Evolutionary conservation across 2,113 vertebrate genomes (phyloP).

Genomic region (Periophthalmus modestus): DNA sequence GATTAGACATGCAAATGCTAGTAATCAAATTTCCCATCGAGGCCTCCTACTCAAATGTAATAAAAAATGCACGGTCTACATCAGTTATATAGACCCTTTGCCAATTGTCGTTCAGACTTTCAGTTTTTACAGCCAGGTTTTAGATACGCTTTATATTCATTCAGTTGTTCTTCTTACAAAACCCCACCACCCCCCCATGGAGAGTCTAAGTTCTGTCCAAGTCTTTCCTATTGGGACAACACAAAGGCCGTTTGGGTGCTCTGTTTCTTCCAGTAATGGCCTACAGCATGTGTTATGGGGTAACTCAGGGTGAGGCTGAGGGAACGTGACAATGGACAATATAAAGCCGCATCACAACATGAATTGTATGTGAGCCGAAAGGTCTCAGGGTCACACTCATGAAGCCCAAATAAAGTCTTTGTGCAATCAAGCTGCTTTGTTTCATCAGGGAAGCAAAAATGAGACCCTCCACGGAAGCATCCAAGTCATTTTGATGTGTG

Average conservation of each 20-base stretch:
- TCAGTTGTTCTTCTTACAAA: conserved; percentile 34
- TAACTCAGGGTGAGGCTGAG: conserved; percentile 57
- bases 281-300: conserved; percentile 42
- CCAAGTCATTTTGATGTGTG: neutral
- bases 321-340: conserved; percentile 71
- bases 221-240: conserved; percentile 32
- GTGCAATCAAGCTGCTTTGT: conserved; percentile 9
- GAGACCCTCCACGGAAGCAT: neutral
- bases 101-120: neutral
- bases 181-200: conserved; percentile 10
- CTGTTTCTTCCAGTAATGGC: conserved; percentile 63
- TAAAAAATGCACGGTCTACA: conserved; percentile 1
- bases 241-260: conserved; percentile 44
- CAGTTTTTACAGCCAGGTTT: conserved; percentile 26
- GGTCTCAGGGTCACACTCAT: conserved; percentile 46
- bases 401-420: conserved; percentile 50
- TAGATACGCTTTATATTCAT: conserved; percentile 35
- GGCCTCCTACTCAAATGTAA: neutral
- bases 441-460: conserved; percentile 50
- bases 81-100: neutral
- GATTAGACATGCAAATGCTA: conserved; percentile 1
- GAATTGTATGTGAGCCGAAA: conserved; percentile 60
- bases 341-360: conserved; percentile 55
- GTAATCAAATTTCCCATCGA: neutral
- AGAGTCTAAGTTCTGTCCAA: conserved; percentile 37